Conservation (phyloP, 1,140 invertebrate genomes). For the Leptinotarsa undecemlineata region DNA sequence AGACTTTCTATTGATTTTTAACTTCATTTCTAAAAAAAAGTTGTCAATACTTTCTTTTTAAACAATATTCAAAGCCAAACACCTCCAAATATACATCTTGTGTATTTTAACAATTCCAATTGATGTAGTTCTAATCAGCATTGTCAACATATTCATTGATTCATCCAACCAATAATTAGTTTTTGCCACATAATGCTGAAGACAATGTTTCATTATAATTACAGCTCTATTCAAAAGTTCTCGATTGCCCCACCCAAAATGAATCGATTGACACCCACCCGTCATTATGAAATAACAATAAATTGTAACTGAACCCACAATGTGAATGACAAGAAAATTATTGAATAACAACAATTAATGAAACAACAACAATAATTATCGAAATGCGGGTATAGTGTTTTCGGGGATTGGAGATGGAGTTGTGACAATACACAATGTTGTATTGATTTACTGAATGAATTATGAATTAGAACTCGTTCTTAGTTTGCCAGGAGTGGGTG, state of each 20-base stretch:
- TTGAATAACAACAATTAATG: background rate
- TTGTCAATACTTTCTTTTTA: too few relatives aligned
- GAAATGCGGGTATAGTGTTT: background rate
- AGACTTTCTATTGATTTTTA: too few relatives aligned
- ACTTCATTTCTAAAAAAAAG: too few relatives aligned
- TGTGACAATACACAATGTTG: background rate
- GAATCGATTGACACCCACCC: background rate
- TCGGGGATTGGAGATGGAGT: background rate
- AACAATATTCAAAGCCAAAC: too few relatives aligned
- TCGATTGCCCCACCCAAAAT: background rate
- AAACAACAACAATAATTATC: constrained; percentile 1
- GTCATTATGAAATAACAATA: background rate
- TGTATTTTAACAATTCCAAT: too few relatives aligned
- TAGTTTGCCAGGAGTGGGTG: too few relatives aligned
- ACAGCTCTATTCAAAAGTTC: background rate
- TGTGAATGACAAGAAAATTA: constrained; percentile 6
- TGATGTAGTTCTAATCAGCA: too few relatives aligned
- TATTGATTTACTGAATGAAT: background rate
- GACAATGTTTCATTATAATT: background rate
- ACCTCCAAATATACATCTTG: too few relatives aligned
- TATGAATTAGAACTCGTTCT: background rate
- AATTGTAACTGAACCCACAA: background rate
- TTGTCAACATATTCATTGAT: too few relatives aligned
- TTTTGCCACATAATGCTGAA: too few relatives aligned
- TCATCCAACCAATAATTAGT: too few relatives aligned